Conservation (phyloP, 2,113 vertebrate genomes). For the Vombatus ursinus region DNA sequence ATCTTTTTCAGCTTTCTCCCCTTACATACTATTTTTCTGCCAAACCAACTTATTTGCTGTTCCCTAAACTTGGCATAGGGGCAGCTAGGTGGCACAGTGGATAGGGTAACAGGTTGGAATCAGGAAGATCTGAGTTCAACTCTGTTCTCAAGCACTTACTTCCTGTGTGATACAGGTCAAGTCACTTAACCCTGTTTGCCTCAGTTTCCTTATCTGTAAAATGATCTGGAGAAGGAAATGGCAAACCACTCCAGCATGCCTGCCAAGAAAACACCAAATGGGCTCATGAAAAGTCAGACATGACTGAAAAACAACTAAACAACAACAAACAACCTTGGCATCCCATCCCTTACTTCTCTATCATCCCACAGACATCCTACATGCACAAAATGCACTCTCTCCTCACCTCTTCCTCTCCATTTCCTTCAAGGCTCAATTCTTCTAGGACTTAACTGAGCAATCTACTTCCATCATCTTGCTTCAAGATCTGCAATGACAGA, state of each 20-base stretch:
- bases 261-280: not conserved
- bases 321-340: not conserved
- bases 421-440: not conserved
- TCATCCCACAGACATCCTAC: not conserved
- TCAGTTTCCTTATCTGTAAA: not conserved
- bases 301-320: not conserved
- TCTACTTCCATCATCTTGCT: not conserved
- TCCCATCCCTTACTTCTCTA: not conserved
- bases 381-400: not conserved
- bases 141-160: not conserved
- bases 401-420: not conserved
- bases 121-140: not conserved
- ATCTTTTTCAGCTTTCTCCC: not conserved
- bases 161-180: not conserved
- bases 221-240: not conserved
- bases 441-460: not conserved
- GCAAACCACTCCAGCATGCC: not conserved
- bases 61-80: not conserved
- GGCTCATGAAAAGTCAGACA: not conserved
- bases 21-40: not conserved
- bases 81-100: not conserved
- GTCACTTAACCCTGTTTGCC: not conserved
- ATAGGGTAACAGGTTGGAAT: not conserved
- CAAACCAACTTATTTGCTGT: not conserved
- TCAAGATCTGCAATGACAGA: not conserved